A percentile compares a stretch with the other conserved stretches of the same genome.
Evolutionary conservation across 2,888 invertebrate species (phyloP).

Genomic region (Reticulitermes lucifugus): DNA sequence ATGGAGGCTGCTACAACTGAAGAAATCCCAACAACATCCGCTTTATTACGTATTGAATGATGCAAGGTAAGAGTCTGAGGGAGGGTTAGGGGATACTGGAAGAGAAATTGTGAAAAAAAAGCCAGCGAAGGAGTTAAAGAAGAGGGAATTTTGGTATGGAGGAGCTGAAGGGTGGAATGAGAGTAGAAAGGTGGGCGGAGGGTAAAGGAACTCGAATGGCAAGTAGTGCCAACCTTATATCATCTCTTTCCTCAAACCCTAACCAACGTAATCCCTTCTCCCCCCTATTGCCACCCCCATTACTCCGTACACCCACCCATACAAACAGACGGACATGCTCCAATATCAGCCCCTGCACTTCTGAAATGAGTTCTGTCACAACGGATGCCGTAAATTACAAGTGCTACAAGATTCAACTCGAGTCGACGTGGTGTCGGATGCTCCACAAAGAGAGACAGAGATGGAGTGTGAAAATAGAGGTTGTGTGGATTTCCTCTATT

Average conservation of each 20-base stretch:
- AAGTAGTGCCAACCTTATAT: background rate
- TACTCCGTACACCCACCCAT: slow-evolving; percentile 12
- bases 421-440: slow-evolving; percentile 17
- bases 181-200: background rate
- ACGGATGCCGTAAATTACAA: slow-evolving; percentile 51
- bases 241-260: background rate
- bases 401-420: slow-evolving; percentile 33
- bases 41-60: slow-evolving; percentile 17
- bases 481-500: background rate
- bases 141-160: background rate
- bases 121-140: slow-evolving; percentile 4
- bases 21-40: background rate
- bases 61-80: background rate
- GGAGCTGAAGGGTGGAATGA: background rate
- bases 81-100: background rate
- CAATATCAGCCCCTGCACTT: slow-evolving; percentile 46
- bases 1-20: background rate
- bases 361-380: slow-evolving; percentile 53
- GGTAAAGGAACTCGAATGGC: too few relatives aligned
- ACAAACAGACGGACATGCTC: slow-evolving; percentile 45
- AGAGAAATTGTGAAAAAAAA: slow-evolving; percentile 7
- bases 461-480: background rate
- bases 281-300: slow-evolving; percentile 11
- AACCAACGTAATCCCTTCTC: background rate
- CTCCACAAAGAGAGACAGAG: background rate